phyloP scores from a whole-genome alignment of 2,797 vertebrate species.

The Anguilla anguilla region DNA sequence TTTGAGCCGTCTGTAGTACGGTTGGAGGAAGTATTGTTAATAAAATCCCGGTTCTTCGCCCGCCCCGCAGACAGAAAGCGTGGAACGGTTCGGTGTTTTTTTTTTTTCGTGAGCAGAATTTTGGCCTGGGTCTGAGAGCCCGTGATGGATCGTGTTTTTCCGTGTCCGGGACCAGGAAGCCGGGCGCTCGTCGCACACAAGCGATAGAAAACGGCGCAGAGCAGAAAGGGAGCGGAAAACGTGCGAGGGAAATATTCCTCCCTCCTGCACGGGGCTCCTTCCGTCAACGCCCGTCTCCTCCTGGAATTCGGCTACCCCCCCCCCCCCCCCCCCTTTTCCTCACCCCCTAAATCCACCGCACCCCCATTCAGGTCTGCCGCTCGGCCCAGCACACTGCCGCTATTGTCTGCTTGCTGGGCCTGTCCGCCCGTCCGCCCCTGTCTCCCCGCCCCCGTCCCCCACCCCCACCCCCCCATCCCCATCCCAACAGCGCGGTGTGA shows the following conservation, averaged over 20 bases:
- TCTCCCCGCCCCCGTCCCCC: neutral
- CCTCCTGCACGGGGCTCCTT: neutral
- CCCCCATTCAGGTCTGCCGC: neutral
- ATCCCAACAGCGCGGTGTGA: conserved; percentile 12
- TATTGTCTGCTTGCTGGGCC: conserved; percentile 6
- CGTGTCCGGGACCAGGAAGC: neutral
- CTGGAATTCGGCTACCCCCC: conserved; percentile 2
- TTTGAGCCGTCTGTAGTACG: neutral
- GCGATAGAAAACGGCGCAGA: neutral
- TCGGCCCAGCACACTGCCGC: neutral
- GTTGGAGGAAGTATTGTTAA: neutral
- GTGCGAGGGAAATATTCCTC: neutral
- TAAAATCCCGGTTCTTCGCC: neutral
- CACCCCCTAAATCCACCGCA: neutral
- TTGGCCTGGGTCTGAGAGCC: neutral
- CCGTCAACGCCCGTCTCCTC: neutral
- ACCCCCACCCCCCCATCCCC: neutral
- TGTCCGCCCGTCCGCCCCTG: neutral
- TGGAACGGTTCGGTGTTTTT: neutral
- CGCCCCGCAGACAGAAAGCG: neutral
- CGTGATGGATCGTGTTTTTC: neutral
- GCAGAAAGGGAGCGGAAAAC: neutral
- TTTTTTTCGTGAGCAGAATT: neutral
- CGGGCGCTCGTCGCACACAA: neutral
- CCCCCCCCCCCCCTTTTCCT: too few relatives aligned